Evolutionary conservation across 2,888 invertebrate species (phyloP).

Genomic region (Ecliptopera silaceata): DNA sequence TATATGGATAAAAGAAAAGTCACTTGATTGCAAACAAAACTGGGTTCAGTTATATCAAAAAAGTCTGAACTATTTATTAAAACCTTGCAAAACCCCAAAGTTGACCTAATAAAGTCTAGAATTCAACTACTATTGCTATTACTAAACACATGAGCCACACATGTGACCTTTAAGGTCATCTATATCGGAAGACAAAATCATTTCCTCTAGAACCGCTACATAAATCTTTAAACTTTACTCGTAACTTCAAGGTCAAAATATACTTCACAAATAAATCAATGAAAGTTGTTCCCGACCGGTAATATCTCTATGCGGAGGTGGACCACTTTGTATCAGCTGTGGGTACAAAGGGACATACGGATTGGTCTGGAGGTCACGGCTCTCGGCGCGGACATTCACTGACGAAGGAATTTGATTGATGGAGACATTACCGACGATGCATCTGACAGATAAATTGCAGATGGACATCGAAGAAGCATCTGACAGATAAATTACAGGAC

Average conservation of each 20-base stretch:
- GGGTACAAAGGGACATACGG: constrained; percentile 58
- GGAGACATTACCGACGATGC: neutral
- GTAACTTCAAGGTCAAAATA: constrained; percentile 17
- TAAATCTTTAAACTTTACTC: neutral
- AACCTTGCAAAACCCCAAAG: too few species aligned
- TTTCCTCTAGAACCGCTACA: neutral
- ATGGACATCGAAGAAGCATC: too few species aligned
- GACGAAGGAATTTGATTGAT: constrained; percentile 1
- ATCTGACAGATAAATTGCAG: neutral
- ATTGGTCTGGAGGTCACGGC: constrained; percentile 68
- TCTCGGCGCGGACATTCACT: constrained; percentile 23
- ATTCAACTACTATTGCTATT: too few species aligned
- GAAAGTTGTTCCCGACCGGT: constrained; percentile 26
- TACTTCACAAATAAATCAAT: constrained; percentile 22
- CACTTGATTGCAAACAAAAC: too few species aligned
- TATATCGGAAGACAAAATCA: neutral
- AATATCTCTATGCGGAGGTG: constrained; percentile 44
- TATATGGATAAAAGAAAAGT: too few species aligned
- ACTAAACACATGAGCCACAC: too few species aligned
- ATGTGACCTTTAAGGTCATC: too few species aligned
- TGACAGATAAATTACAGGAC: too few species aligned
- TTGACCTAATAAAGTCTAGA: too few species aligned
- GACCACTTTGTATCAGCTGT: constrained; percentile 42
- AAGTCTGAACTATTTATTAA: too few species aligned
- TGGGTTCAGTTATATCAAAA: too few species aligned